Evolutionary conservation across 2,888 invertebrate genomes (phyloP).

Genomic region (Nycteola revayana): DNA sequence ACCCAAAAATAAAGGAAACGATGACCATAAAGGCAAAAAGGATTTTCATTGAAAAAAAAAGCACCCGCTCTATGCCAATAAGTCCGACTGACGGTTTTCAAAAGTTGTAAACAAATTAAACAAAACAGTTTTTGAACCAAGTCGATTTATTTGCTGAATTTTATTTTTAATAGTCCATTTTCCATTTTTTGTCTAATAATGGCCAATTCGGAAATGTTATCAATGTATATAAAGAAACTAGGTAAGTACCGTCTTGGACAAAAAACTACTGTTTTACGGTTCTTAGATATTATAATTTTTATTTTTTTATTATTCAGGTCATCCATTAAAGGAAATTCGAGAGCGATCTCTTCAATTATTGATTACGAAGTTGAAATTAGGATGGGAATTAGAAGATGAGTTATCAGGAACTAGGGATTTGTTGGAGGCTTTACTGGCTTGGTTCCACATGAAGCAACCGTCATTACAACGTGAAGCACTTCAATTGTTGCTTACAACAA

Average conservation of each 20-base stretch:
- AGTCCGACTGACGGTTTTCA: slow-evolving; percentile 1
- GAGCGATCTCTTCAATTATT: slow-evolving; percentile 78
- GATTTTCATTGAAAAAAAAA: too few species aligned
- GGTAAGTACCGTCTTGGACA: slow-evolving; percentile 37
- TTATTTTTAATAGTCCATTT: not conserved
- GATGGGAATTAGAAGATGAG: slow-evolving; percentile 83
- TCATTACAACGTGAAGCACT: slow-evolving; percentile 81
- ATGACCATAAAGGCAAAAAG: too few species aligned
- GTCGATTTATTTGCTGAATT: too few species aligned
- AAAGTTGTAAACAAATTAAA: slow-evolving; percentile 28
- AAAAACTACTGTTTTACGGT: slow-evolving; percentile 3
- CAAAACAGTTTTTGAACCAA: too few species aligned
- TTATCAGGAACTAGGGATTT: slow-evolving; percentile 82
- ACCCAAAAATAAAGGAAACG: too few species aligned
- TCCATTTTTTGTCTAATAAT: slow-evolving; percentile 13
- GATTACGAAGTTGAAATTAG: slow-evolving; percentile 83
- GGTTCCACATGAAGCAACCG: slow-evolving; percentile 82
- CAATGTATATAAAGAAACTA: slow-evolving; percentile 58
- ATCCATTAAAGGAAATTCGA: slow-evolving; percentile 81
- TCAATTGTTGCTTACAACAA: slow-evolving; percentile 74
- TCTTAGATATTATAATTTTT: not conserved
- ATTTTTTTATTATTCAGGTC: slow-evolving; percentile 56
- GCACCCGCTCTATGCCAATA: too few species aligned
- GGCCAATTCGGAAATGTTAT: slow-evolving; percentile 34
- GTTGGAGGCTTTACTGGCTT: slow-evolving; percentile 81